Conservation (phyloP, 2,888 invertebrate genomes). For the Dromius quadrimaculatus region DNA sequence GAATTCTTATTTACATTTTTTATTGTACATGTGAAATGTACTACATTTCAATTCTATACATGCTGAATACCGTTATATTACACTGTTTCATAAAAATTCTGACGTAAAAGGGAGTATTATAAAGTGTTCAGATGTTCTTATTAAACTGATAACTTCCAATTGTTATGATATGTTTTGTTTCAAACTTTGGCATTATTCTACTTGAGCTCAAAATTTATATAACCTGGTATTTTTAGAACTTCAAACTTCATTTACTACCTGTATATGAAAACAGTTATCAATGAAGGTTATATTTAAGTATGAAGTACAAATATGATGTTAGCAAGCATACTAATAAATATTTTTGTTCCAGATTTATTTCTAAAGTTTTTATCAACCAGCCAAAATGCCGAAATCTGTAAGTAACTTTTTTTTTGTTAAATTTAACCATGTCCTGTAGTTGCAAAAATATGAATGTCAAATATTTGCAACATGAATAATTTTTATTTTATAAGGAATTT, state of each 20-base stretch:
- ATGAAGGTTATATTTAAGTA: not conserved
- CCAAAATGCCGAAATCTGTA: conserved; percentile 76
- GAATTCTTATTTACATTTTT: conserved; percentile 32
- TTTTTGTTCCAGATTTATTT: conserved; percentile 37
- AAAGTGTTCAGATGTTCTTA: not conserved
- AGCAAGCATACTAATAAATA: not conserved
- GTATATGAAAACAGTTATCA: conserved; percentile 14
- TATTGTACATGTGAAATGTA: conserved; percentile 20
- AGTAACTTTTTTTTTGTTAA: conserved; percentile 64
- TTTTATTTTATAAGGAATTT: conserved; percentile 7
- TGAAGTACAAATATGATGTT: not conserved
- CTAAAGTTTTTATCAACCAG: conserved; percentile 39
- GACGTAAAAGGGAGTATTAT: too few relatives aligned
- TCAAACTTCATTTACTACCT: conserved; percentile 20
- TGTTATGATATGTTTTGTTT: conserved; percentile 8
- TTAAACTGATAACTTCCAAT: too few relatives aligned
- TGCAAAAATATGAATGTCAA: not conserved
- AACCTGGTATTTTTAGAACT: conserved; percentile 26
- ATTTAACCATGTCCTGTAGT: not conserved
- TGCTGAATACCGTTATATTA: conserved; percentile 33
- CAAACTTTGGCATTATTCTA: conserved; percentile 19
- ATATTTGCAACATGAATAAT: conserved; percentile 10
- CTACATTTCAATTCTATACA: conserved; percentile 34
- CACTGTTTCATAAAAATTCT: conserved; percentile 18
- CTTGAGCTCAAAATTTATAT: conserved; percentile 20